phyloP scores from a whole-genome alignment of 2,113 vertebrate species.

The Dromiciops gliroides region DNA sequence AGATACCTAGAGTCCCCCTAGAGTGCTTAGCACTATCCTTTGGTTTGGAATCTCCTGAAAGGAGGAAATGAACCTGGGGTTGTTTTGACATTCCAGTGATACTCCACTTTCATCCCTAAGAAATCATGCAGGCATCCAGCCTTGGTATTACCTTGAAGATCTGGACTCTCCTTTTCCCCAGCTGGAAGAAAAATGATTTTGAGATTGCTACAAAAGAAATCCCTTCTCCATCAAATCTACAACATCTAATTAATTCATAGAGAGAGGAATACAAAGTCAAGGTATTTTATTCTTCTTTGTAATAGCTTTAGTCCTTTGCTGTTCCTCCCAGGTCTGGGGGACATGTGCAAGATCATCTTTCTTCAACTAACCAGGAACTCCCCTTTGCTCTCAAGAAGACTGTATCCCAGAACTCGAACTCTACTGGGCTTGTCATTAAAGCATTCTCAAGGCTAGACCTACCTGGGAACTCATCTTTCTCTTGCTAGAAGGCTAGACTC shows the following conservation, averaged over 20 bases:
- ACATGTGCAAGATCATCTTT: background rate
- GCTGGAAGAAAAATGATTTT: background rate
- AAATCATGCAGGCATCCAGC: background rate
- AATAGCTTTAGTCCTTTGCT: background rate
- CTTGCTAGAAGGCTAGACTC: background rate
- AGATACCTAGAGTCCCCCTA: background rate
- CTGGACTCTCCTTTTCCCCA: background rate
- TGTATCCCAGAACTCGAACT: background rate
- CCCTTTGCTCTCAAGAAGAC: background rate
- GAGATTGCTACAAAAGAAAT: background rate
- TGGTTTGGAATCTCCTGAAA: background rate
- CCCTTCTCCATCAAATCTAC: background rate
- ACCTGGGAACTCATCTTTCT: background rate
- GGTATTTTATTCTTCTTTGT: background rate
- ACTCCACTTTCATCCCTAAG: background rate
- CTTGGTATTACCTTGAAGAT: background rate
- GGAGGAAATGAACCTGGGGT: background rate
- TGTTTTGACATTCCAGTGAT: background rate
- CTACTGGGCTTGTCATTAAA: background rate
- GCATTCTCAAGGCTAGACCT: background rate
- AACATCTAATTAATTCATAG: background rate
- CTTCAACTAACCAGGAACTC: background rate
- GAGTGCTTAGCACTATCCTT: background rate
- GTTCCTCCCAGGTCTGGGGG: background rate
- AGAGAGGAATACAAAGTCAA: background rate